Base-by-base conservation (phyloP, 2,797 vertebrate genomes). In the Mormyrus hasselquistii region DNA sequence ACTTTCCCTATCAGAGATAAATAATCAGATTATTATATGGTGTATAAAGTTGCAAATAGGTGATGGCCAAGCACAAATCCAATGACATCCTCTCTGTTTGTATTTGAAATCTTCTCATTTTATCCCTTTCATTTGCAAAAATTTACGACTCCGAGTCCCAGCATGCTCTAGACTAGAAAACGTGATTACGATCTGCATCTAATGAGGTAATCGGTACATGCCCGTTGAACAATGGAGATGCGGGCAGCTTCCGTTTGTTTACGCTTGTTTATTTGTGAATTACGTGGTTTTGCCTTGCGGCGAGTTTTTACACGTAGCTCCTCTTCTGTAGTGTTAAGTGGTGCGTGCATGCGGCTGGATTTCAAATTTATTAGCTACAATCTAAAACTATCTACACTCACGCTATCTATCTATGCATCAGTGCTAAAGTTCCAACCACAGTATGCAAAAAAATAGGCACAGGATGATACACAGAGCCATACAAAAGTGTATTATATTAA, bases 271-370 rank as follows among this genome's bases (percentile, higher is more conserved):
- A 8, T 87, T 25, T 87, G 65, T 22, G 89, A 89, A n/a, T 83
- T 62, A 9, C 87, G 73, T 84, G 89, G 89, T 90, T 84, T 90
- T 38, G 41, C 76, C 73, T 90, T 89, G 89, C 41, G 89, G 89
- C 6, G 79, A 50, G 34, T 55, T 62, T 90, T 88, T 62, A 88
- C 73, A 41, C 44, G 55, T 57, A 88, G 89, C 69, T 59, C 89
- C 62, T 87, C 85, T 84, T 82, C 69, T 79, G 25, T 16, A 59
- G 86, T 87, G 86, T 65, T 47, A 49, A 49, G 41, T 14, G 57
- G 44, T 86, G 82, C 44, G 12, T 86, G 82, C 38, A 12, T 73
- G 83, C 25, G 55, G 76, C 12, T 86, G 52, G 52, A 25, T 16
- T 55, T 65, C 41, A 69, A 65, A 57, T 65, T 69, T 10, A 47